Percentiles rank a stretch among this genome's conserved stretches.
phyloP scores from a whole-genome alignment of 2,888 invertebrate genomes.

The Xylophagus ater region DNA sequence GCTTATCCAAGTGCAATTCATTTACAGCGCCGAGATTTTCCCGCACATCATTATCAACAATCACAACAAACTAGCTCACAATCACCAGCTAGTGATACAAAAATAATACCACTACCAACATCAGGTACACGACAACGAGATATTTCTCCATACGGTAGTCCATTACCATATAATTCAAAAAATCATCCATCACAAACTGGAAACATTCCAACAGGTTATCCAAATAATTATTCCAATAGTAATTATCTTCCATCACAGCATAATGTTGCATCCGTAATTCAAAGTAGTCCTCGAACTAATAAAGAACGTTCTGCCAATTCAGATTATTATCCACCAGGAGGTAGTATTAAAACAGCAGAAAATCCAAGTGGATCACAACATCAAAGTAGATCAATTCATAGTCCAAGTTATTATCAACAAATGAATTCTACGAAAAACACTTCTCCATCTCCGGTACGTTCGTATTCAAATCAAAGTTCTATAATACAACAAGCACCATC shows the following conservation, averaged over 20 bases:
- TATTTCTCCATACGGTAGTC: not conserved
- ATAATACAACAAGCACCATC: constrained; percentile 6
- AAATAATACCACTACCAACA: not conserved
- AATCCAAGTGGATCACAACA: constrained; percentile 6
- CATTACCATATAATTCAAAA: too few relatives aligned
- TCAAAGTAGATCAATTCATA: constrained; percentile 6
- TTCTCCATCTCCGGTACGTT: constrained; percentile 9
- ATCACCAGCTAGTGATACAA: not conserved
- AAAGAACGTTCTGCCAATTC: constrained; percentile 8
- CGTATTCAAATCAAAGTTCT: constrained; percentile 6
- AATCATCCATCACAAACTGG: too few relatives aligned
- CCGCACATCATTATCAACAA: not conserved
- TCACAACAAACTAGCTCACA: not conserved
- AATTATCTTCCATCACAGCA: not conserved
- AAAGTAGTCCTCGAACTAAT: constrained; percentile 10
- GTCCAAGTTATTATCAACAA: constrained; percentile 10
- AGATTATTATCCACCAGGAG: constrained; percentile 4
- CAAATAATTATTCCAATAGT: not conserved
- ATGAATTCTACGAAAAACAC: constrained; percentile 5
- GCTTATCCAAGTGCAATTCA: constrained; percentile 3
- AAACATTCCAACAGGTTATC: not conserved
- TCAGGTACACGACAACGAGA: not conserved
- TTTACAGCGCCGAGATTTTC: constrained; percentile 1
- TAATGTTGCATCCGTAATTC: constrained; percentile 11
- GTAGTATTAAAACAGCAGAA: too few relatives aligned